Base-by-base conservation (phyloP, 2,113 vertebrate species). In the Plestiodon gilberti region DNA sequence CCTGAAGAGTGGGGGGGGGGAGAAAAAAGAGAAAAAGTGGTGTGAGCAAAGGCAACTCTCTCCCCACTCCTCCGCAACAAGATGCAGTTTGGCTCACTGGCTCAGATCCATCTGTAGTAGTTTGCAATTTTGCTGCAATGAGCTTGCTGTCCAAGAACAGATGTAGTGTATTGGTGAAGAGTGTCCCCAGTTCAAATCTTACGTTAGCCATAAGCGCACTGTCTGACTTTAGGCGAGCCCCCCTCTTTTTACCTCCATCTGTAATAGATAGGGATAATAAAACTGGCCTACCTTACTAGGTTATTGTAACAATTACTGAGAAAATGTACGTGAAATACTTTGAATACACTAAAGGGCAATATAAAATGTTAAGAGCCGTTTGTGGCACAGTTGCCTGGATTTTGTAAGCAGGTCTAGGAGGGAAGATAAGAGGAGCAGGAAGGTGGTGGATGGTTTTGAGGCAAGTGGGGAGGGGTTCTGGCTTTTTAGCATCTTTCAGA, bases 1-100 rank as follows among this genome's bases (percentile, higher is more conserved):
- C 99, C 99, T 99, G 96, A 70, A 87, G 70, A 78, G 84, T 65
- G 78, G 77, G 28, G 43, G 18, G 35, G 11, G 23, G 2, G 30
- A 35, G 64, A 33, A 22, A 33, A 25, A 6, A 35, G 67, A 38
- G 57, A n/a, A 62, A n/a, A 74, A 64, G 25, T 13, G 43, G 43
- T 30, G 65, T 78, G 75, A 87, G 59, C 30, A 74, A 55, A 9
- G n/a, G 7, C 22, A 81, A 35, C 14, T 9, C 20, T 86, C n/a
- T 43, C 35, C 6, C 11, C 70, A 13, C 17, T 78, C 20, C 1
- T 59, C 64, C 18, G 1, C 38, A 23, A 11, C 11, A n/a, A 48
- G 18, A 25, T 65, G 14, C 35, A 38, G 7, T 20, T 52, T 65
- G 82, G 55, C 59, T 33, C 30, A 6, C 71, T 48, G 17, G 7